A percentile compares a stretch with the other conserved stretches of the same genome.
Conservation (phyloP, 2,888 invertebrate genomes). For the Napeogenes inachia region DNA sequence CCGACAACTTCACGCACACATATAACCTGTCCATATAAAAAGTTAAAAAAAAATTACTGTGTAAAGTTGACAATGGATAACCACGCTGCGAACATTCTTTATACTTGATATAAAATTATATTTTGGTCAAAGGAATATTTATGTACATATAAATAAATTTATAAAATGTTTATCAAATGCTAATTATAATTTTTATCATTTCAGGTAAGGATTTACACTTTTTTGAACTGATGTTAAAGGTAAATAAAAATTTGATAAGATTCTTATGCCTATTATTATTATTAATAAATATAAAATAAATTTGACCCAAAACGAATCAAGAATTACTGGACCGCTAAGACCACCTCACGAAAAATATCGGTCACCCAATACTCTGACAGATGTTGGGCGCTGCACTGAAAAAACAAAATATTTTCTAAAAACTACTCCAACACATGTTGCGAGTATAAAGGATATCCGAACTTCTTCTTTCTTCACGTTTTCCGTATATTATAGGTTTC, state of each 20-base stretch:
- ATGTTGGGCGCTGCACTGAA: slow-evolving; percentile 52
- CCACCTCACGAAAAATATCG: slow-evolving; percentile 44
- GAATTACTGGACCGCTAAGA: slow-evolving; percentile 20
- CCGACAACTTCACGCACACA: slow-evolving; percentile 2
- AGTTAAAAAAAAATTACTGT: slow-evolving; percentile 3
- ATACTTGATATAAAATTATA: no score
- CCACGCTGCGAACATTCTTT: no score
- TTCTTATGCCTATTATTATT: no score
- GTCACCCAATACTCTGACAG: slow-evolving; percentile 69
- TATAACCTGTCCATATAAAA: not conserved
- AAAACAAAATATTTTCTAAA: slow-evolving; percentile 44
- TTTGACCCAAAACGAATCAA: slow-evolving; percentile 38
- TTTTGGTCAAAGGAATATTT: no score
- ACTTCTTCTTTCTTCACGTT: slow-evolving; percentile 38
- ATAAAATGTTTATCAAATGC: no score
- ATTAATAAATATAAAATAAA: no score
- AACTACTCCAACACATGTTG: slow-evolving; percentile 48
- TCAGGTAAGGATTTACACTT: no score
- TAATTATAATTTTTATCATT: no score
- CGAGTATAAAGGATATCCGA: slow-evolving; percentile 54
- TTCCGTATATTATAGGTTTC: not conserved
- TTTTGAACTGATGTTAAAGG: no score
- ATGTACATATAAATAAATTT: no score
- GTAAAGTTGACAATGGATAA: slow-evolving; percentile 2
- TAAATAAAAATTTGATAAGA: no score